Evolutionary conservation across 2,797 vertebrate genomes (phyloP).

Genomic region (Halcyon smyrnensis): DNA sequence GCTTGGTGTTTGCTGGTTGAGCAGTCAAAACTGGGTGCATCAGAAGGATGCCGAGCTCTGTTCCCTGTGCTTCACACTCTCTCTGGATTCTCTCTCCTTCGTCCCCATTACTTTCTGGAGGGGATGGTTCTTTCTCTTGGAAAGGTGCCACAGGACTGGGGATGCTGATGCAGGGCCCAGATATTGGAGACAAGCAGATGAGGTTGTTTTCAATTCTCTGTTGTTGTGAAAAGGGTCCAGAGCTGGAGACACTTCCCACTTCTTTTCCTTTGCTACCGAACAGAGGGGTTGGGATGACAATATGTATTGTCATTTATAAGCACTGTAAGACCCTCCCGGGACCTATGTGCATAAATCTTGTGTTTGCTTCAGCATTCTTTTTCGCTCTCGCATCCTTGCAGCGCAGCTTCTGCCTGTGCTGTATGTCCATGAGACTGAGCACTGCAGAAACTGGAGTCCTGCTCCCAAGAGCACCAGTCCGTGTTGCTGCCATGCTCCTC

Average conservation of each 20-base stretch:
- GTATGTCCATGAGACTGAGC: background rate
- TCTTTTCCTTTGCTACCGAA: slow-evolving; percentile 44
- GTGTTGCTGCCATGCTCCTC: background rate
- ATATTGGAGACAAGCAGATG: slow-evolving; percentile 2
- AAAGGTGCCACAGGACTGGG: background rate
- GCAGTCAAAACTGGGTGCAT: too few relatives aligned
- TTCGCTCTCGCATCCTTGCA: background rate
- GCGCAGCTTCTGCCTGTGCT: background rate
- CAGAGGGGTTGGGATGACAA: background rate
- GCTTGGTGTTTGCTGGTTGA: background rate
- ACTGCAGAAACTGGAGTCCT: background rate
- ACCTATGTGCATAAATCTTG: slow-evolving; percentile 32
- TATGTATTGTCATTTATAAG: slow-evolving; percentile 51
- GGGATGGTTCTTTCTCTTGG: background rate
- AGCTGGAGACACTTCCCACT: slow-evolving; percentile 10
- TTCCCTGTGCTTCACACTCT: background rate
- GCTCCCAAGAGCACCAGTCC: background rate
- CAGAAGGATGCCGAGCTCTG: background rate
- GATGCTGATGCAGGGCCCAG: background rate
- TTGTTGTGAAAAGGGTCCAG: slow-evolving; percentile 38
- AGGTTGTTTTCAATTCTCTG: slow-evolving; percentile 43
- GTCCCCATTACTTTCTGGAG: background rate
- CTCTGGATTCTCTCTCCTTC: background rate
- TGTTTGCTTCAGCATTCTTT: background rate
- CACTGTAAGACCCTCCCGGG: slow-evolving; percentile 15